These are phyloP conservation scores for Osmerus eperlanus DNA, from an alignment of 2,113 vertebrate genomes.

Conservation along the genomic window DNA sequence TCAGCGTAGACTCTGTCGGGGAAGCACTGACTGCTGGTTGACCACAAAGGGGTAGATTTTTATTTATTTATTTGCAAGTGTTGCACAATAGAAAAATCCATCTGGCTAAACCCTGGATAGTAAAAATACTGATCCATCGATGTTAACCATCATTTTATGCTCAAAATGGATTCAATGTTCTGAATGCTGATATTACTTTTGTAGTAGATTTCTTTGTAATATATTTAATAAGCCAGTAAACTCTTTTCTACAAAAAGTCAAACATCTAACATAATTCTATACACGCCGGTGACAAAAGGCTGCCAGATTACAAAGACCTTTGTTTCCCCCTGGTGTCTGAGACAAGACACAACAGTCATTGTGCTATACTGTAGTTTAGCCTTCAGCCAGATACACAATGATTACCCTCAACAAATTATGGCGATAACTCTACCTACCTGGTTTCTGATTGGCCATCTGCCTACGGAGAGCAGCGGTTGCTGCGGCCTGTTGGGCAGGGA, in stretches of 20 bases:
- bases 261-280: not conserved
- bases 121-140: not conserved
- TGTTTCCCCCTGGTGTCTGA: conserved; percentile 63
- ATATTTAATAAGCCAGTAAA: too few relatives aligned
- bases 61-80: not conserved
- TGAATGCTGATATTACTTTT: too few relatives aligned
- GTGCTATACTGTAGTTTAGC: too few relatives aligned
- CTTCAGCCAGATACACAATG: not conserved
- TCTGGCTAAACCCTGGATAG: not conserved
- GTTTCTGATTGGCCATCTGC: conserved; percentile 84
- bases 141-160: too few relatives aligned
- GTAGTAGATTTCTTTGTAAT: too few relatives aligned
- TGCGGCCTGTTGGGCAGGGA: conserved; percentile 87
- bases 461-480: conserved; percentile 84
- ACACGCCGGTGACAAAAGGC: not conserved
- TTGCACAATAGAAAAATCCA: not conserved
- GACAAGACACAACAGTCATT: conserved; percentile 2
- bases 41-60: conserved; percentile 19
- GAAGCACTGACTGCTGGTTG: conserved; percentile 68
- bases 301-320: conserved; percentile 11
- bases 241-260: too few relatives aligned
- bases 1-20: conserved; percentile 86
- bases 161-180: too few relatives aligned
- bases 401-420: not conserved
- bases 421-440: conserved; percentile 70